These are phyloP conservation scores for Lepidothrix coronata DNA, from an alignment of 2,113 vertebrate species.

Conservation along the genomic window DNA sequence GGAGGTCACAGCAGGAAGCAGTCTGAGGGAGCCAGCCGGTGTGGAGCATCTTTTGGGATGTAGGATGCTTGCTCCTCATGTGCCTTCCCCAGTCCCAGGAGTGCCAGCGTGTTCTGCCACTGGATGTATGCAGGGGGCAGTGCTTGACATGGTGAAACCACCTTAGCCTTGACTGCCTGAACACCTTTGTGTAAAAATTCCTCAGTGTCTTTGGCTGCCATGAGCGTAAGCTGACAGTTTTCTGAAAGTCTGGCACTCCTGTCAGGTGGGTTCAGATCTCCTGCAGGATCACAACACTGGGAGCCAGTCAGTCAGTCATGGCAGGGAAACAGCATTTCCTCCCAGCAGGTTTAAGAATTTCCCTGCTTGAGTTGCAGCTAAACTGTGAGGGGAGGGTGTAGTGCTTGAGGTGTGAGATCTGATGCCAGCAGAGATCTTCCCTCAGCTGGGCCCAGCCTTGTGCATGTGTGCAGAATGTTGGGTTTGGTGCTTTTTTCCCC, in stretches of 20 bases:
- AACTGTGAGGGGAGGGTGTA: background rate
- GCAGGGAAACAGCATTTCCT: background rate
- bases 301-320: background rate
- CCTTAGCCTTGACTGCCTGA: background rate
- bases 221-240: background rate
- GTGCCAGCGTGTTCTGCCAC: background rate
- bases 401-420: background rate
- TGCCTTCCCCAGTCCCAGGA: background rate
- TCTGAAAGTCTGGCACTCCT: background rate
- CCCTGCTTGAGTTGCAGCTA: fast-evolving
- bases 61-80: background rate
- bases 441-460: background rate
- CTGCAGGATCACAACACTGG: background rate
- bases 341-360: background rate
- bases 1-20: background rate
- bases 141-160: background rate
- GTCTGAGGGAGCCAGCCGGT: background rate
- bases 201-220: background rate
- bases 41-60: background rate
- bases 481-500: background rate
- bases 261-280: background rate
- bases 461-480: background rate
- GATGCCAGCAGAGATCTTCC: background rate
- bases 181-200: background rate
- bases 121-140: background rate